Evolutionary conservation across 2,113 vertebrate genomes (phyloP), one percentile per base, ranked within the genome.

Genomic region (Callorhinus ursinus): DNA sequence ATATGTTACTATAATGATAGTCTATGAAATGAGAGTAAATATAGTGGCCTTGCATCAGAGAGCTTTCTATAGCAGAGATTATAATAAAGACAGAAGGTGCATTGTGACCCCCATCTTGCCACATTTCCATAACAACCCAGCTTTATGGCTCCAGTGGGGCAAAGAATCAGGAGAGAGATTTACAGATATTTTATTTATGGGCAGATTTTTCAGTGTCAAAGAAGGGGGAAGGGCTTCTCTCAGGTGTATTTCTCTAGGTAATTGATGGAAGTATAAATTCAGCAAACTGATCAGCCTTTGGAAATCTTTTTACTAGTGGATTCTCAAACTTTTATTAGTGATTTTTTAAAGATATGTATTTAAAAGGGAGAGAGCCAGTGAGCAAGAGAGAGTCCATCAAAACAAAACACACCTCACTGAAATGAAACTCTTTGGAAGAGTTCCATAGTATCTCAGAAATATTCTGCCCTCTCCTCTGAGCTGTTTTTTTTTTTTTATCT

Each of bases 1-100:
- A 98, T 98, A 98, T 97, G 97, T 98, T 98, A 96, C 98, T 97
- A 69, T 98, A 98, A 98, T 94, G 98, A 98, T 97, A 98, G 98
- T 90, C 97, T 98, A 97, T 90, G 96, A 98, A 98, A 98, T 98
- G 98, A 99, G 98, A 98, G 98, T 98, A 98, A 98, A 98, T 98
- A 97, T 93, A 98, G 95, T 98, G 98, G 98, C 98, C 98, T 98
- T 98, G 98, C 98, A 97, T 98, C 94, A n/a, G 94, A 98, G 98
- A 96, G 95, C 85, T 93, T 96, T 98, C 98, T 97, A 96, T 77
- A 98, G 98, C 97, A 94, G 93, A 90, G 93, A 95, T 94, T 92
- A 96, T 98, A 98, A 99, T 98, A 98, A 98, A 99, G 98, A 98
- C 98, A 98, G 84, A 81, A 98, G 97, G 94, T 95, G 96, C 96